phyloP scores from a whole-genome alignment of 2,888 invertebrate species.

The Tachina grossa region DNA sequence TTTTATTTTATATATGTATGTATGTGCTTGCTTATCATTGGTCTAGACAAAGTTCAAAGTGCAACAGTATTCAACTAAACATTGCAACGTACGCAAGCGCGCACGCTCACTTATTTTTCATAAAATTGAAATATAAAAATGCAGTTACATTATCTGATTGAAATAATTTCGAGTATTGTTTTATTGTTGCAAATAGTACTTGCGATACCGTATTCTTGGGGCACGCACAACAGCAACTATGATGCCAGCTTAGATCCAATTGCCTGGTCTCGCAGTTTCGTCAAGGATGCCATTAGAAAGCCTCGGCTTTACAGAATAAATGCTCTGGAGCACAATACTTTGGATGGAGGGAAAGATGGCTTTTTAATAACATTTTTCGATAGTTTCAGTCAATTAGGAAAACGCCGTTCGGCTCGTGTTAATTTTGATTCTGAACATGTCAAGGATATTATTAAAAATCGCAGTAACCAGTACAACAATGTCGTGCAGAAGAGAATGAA shows the following conservation, averaged over 20 bases:
- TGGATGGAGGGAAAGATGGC: constrained; percentile 13
- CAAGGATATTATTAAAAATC: background rate
- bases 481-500: constrained; percentile 34
- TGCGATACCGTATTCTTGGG: constrained; percentile 74
- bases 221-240: constrained; percentile 74
- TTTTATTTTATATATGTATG: too few relatives aligned
- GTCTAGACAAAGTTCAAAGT: constrained; percentile 68
- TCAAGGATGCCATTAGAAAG: constrained; percentile 76
- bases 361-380: background rate
- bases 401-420: constrained; percentile 15
- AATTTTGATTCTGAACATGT: constrained; percentile 8
- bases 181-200: constrained; percentile 7
- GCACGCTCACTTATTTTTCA: background rate
- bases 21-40: too few relatives aligned
- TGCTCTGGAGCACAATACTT: constrained; percentile 2
- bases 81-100: constrained; percentile 19
- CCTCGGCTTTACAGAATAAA: constrained; percentile 71
- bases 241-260: constrained; percentile 80
- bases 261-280: constrained; percentile 79
- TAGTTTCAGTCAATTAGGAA: constrained; percentile 35
- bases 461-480: constrained; percentile 32
- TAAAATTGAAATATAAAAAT: constrained; percentile 22
- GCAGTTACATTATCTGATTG: constrained; percentile 17
- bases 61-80: constrained; percentile 73
- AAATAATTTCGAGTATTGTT: constrained; percentile 43